Evolutionary conservation across 2,113 vertebrate species (phyloP).

Genomic region (Hippocampus zosterae): DNA sequence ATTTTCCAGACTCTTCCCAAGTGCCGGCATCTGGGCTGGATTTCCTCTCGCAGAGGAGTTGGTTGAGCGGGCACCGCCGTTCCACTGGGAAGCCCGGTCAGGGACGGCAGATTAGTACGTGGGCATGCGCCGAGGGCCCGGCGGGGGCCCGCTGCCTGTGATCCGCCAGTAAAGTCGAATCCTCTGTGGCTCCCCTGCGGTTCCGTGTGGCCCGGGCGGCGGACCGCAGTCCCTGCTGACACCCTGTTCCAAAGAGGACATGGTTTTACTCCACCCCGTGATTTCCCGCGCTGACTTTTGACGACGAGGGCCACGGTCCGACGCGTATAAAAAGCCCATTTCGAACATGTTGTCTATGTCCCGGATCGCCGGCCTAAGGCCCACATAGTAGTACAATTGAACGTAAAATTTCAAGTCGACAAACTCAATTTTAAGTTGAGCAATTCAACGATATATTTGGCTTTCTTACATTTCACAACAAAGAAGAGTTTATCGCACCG

Average conservation of each 20-base stretch:
- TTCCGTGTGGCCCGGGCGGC: slow-evolving; percentile 43
- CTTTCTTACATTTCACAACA: too few relatives aligned
- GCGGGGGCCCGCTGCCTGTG: slow-evolving; percentile 62
- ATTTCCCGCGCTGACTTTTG: slow-evolving; percentile 60
- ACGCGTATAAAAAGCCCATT: not conserved
- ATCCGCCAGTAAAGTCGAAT: slow-evolving; percentile 55
- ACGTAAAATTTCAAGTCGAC: too few relatives aligned
- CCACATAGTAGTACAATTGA: not conserved
- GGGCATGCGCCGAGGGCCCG: slow-evolving; percentile 59
- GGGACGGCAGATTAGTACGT: slow-evolving; percentile 66
- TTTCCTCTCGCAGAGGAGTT: slow-evolving; percentile 58
- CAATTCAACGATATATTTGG: too few relatives aligned
- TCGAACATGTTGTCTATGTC: too few relatives aligned
- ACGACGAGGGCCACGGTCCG: slow-evolving; percentile 17
- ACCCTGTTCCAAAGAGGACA: slow-evolving; percentile 65
- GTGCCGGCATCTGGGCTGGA: slow-evolving; percentile 61
- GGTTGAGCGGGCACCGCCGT: slow-evolving; percentile 47
- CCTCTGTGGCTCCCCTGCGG: slow-evolving; percentile 43
- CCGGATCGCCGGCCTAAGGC: too few relatives aligned
- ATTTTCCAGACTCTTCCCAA: slow-evolving; percentile 46
- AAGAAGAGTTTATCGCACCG: too few relatives aligned
- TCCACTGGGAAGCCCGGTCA: slow-evolving; percentile 59
- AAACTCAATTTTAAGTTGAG: too few relatives aligned
- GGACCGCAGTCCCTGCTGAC: slow-evolving; percentile 67
- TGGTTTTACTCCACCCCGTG: slow-evolving; percentile 67